phyloP scores from a whole-genome alignment of 2,888 invertebrate genomes.

The Nowickia ferox region DNA sequence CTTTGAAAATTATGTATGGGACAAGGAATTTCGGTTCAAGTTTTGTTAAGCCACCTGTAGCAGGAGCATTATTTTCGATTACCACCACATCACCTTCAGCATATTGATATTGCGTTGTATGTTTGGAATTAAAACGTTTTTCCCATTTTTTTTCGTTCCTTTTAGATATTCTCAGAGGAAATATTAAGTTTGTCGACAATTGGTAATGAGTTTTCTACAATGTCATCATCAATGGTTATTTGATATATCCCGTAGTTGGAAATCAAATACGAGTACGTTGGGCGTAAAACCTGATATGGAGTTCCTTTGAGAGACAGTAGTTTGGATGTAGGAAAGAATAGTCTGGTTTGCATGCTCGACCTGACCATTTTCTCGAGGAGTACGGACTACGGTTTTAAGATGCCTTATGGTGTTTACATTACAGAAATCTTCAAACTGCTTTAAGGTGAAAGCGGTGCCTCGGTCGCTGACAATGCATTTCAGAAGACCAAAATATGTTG shows the following conservation, averaged over 20 bases:
- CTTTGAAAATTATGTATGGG: no score
- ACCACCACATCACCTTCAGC: neutral
- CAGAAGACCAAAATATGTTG: no score
- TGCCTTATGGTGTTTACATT: neutral
- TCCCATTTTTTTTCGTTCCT: neutral
- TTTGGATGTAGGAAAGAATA: neutral
- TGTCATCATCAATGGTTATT: conserved; percentile 19
- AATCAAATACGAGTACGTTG: conserved; percentile 15
- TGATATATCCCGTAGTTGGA: conserved; percentile 3
- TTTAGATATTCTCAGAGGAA: conserved; percentile 12
- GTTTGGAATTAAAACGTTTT: neutral
- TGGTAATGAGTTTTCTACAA: neutral
- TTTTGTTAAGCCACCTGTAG: no score
- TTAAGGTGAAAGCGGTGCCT: conserved; percentile 5
- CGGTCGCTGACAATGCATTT: neutral
- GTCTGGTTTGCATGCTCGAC: neutral
- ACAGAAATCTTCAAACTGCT: neutral
- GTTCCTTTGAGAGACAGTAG: neutral
- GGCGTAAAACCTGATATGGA: neutral
- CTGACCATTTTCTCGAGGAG: neutral
- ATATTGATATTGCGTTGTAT: neutral
- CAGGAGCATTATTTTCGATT: no score
- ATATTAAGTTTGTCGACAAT: neutral
- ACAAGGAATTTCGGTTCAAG: no score
- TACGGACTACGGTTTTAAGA: neutral